A percentile compares a stretch with the other conserved stretches of the same genome.
Evolutionary conservation across 2,888 invertebrate genomes (phyloP).

Genomic region (Marronus borbonicus): DNA sequence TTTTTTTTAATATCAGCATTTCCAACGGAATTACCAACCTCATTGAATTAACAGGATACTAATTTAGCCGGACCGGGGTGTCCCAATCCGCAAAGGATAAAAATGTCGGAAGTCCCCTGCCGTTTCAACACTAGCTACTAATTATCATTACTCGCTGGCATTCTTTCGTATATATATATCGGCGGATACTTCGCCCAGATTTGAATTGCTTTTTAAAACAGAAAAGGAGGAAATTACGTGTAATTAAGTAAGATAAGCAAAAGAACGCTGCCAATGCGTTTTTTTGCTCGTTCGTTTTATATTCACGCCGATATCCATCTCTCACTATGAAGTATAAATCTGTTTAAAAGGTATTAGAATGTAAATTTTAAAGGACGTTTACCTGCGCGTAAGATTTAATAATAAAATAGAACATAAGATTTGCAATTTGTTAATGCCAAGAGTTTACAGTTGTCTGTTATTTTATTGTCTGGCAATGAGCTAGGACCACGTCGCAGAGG

Average conservation of each 20-base stretch:
- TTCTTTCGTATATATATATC: constrained; percentile 1
- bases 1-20: constrained; percentile 32
- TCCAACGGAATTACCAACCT: constrained; percentile 26
- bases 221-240: constrained; percentile 10
- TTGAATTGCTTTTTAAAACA: constrained; percentile 37
- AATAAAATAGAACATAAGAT: no score
- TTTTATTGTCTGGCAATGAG: no score
- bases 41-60: constrained; percentile 37
- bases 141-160: constrained; percentile 26
- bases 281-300: neutral
- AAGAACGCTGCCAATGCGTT: constrained; percentile 10
- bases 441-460: no score
- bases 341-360: no score
- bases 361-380: no score
- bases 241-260: constrained; percentile 28
- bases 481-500: no score
- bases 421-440: no score
- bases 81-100: constrained; percentile 35
- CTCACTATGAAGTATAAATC: no score
- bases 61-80: constrained; percentile 23
- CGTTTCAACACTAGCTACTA: constrained; percentile 33
- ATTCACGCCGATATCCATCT: no score
- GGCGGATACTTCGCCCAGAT: constrained; percentile 22
- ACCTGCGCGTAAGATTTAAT: no score
- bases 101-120: constrained; percentile 21